Conservation (phyloP, 2,113 vertebrate species). For the Ailuropoda melanoleuca region DNA sequence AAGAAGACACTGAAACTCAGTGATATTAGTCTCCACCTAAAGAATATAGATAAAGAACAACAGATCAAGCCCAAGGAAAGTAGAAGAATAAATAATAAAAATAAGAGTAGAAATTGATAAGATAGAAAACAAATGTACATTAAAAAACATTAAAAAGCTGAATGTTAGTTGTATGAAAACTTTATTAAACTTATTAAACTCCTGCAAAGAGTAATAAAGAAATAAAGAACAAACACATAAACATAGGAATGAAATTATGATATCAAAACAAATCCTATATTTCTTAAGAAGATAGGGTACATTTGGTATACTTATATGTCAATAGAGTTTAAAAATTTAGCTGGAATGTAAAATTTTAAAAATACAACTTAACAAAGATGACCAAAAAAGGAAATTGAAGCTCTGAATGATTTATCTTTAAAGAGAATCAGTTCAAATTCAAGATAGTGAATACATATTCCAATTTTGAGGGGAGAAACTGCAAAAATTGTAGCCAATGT, state of each 20-base stretch:
- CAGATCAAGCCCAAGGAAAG: not conserved
- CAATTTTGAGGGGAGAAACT: not conserved
- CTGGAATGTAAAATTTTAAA: not conserved
- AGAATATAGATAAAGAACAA: too few species aligned
- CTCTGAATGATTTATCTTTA: not conserved
- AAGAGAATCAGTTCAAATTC: not conserved
- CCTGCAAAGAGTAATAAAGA: not conserved
- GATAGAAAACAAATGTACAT: not conserved
- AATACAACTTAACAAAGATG: not conserved
- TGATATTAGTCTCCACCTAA: not conserved
- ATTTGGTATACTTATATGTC: not conserved
- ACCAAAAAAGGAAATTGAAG: not conserved
- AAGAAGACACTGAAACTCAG: not conserved
- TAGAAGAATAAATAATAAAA: not conserved
- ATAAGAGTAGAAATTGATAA: not conserved
- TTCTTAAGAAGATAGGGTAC: not conserved
- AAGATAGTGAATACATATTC: not conserved
- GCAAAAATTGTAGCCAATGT: too few species aligned
- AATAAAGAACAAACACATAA: not conserved
- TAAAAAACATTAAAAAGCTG: not conserved
- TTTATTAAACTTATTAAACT: not conserved
- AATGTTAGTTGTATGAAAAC: not conserved
- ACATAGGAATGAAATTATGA: not conserved
- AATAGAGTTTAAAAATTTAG: not conserved
- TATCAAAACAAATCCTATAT: not conserved